phyloP scores from a whole-genome alignment of 2,888 invertebrate genomes.

The Strigamia crassipes region DNA sequence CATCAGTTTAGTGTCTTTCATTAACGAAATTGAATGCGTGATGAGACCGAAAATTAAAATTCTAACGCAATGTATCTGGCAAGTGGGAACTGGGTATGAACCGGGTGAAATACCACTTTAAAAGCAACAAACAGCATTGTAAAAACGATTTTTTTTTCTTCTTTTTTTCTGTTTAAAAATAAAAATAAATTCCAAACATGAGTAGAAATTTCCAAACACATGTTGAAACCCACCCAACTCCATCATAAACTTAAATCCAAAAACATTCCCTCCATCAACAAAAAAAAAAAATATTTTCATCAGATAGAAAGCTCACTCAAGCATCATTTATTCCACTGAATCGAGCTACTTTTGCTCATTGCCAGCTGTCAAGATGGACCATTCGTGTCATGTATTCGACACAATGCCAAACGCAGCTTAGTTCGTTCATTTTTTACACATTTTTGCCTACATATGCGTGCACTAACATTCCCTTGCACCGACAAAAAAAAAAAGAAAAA shows the following conservation, averaged over 20 bases:
- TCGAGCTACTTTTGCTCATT: constrained; percentile 30
- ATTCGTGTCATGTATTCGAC: constrained; percentile 24
- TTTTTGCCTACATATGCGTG: neutral
- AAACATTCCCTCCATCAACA: neutral
- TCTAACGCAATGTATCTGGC: too few relatives aligned
- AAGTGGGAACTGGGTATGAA: too few relatives aligned
- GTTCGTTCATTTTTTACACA: constrained; percentile 31
- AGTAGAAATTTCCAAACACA: neutral
- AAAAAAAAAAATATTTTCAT: constrained; percentile 8
- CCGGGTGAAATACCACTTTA: too few relatives aligned
- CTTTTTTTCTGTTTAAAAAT: neutral
- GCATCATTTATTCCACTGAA: neutral
- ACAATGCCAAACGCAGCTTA: constrained; percentile 23
- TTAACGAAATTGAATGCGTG: too few relatives aligned
- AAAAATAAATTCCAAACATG: neutral
- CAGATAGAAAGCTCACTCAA: constrained; percentile 19
- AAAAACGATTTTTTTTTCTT: neutral
- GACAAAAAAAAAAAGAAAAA: neutral
- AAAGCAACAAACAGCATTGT: neutral
- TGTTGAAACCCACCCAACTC: neutral
- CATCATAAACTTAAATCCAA: neutral
- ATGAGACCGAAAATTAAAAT: too few relatives aligned
- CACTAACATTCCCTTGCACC: neutral
- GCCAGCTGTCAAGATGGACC: constrained; percentile 31
- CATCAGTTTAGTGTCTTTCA: too few relatives aligned